phyloP scores from a whole-genome alignment of 2,797 vertebrate genomes.

The Alosa sapidissima region DNA sequence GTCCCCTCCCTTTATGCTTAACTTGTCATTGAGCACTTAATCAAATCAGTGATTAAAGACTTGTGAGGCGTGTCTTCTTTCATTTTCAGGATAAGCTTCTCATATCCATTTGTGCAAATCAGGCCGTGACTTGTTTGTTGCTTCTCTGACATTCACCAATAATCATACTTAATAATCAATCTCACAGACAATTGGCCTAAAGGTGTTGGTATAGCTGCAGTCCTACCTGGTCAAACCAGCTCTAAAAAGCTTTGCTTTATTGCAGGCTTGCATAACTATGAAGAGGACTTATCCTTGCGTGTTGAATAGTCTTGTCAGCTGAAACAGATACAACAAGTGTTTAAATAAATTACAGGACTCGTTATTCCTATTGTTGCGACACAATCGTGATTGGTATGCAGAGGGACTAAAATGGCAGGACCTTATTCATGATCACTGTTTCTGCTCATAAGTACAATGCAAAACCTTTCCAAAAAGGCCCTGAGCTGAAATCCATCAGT shows the following conservation, averaged over 20 bases:
- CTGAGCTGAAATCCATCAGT: conserved; percentile 47
- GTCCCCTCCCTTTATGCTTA: too few species aligned
- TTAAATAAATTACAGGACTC: background rate
- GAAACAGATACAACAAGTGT: background rate
- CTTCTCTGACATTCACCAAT: background rate
- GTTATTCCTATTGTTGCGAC: background rate
- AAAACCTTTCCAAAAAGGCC: conserved; percentile 13
- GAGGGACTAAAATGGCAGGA: background rate
- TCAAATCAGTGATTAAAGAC: background rate
- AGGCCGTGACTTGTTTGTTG: background rate
- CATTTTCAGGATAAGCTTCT: background rate
- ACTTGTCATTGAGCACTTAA: background rate
- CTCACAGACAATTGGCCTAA: background rate
- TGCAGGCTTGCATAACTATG: background rate
- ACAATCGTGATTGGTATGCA: background rate
- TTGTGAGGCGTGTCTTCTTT: background rate
- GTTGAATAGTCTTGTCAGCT: background rate
- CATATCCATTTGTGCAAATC: background rate
- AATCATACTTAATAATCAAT: background rate
- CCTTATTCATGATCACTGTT: background rate
- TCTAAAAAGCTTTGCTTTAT: background rate
- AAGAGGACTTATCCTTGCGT: background rate
- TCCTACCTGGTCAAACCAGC: background rate
- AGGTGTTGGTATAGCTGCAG: background rate
- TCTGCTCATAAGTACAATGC: background rate